phyloP scores from a whole-genome alignment of 1,140 invertebrate genomes.

The Rhizoglyphus robini region DNA sequence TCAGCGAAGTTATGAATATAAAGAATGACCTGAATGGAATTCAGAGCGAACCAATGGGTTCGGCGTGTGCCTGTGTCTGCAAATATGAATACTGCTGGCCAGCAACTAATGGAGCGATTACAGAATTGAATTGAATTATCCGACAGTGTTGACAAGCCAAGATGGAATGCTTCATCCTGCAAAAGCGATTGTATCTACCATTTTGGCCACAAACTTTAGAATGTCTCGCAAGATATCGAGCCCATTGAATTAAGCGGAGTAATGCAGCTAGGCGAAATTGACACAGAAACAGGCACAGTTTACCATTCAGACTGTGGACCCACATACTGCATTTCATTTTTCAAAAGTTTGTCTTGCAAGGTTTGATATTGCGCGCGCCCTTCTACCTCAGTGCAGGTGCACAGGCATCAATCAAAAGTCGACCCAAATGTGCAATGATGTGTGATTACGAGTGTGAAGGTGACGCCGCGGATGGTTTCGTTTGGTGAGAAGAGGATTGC shows the following conservation, averaged over 20 bases:
- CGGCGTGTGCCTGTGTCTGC: not conserved
- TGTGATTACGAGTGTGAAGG: not conserved
- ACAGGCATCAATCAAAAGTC: conserved; percentile 7
- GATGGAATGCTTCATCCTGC: conserved; percentile 5
- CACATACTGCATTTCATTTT: no score
- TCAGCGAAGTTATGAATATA: conserved; percentile 10
- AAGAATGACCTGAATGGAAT: not conserved
- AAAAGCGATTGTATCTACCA: conserved; percentile 4
- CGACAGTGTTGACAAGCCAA: conserved; percentile 10
- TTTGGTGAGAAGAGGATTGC: not conserved
- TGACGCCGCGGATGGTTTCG: not conserved
- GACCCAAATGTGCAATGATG: not conserved
- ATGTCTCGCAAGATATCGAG: no score
- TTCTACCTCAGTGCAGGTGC: no score
- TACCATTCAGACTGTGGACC: no score
- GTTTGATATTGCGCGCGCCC: no score
- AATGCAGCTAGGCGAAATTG: not conserved
- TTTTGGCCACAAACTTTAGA: not conserved
- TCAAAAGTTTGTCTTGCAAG: no score
- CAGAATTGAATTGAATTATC: conserved; percentile 14
- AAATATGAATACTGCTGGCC: not conserved
- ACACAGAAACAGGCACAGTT: no score
- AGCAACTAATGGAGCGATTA: not conserved
- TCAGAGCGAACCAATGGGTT: not conserved
- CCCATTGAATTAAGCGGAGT: not conserved